phyloP scores from a whole-genome alignment of 2,797 vertebrate species.

The Micropoecilia bifurca region DNA sequence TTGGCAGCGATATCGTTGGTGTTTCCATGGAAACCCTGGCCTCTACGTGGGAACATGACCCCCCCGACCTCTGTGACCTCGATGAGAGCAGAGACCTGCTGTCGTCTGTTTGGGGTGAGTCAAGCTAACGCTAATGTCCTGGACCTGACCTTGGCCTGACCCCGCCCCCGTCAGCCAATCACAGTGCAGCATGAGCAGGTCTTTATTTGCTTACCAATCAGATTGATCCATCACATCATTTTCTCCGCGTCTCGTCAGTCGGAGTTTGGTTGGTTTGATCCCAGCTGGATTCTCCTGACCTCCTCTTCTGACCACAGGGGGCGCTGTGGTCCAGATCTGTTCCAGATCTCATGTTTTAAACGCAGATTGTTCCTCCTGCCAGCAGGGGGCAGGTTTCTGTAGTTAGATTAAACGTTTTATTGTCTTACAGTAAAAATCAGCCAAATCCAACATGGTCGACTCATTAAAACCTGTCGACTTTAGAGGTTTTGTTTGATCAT shows the following conservation, averaged over 20 bases:
- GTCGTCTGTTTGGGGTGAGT: conserved; percentile 66
- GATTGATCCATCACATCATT: background rate
- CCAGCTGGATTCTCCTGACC: background rate
- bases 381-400: background rate
- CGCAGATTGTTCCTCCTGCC: background rate
- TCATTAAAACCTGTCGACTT: background rate
- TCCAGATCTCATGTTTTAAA: background rate
- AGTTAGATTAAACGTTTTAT: background rate
- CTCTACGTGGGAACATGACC: conserved; percentile 84
- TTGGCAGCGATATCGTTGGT: conserved; percentile 77
- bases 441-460: background rate
- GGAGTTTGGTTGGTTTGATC: conserved; percentile 6
- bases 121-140: background rate
- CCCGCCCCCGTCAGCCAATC: background rate
- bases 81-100: conserved; percentile 47
- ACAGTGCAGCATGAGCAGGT: background rate
- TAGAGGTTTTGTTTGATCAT: background rate
- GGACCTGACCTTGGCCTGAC: background rate
- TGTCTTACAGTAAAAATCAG: background rate
- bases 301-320: conserved; percentile 15
- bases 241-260: conserved; percentile 9
- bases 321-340: background rate
- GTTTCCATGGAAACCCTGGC: conserved; percentile 91
- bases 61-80: conserved; percentile 78
- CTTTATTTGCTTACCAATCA: too few relatives aligned